phyloP scores from a whole-genome alignment of 2,797 vertebrate species.

The Lutjanus campechanus region DNA sequence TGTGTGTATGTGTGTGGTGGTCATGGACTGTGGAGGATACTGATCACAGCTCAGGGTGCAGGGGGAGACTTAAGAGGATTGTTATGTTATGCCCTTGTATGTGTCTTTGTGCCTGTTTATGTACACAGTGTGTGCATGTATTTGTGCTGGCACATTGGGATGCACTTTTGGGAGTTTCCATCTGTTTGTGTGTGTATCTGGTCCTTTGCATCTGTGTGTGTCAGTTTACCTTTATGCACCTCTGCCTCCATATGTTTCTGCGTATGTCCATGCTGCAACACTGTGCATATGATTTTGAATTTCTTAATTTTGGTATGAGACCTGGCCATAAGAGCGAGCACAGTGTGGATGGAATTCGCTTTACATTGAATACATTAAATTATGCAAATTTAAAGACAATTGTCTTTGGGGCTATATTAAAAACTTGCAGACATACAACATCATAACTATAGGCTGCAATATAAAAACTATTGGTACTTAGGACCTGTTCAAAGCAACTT shows the following conservation, averaged over 20 bases:
- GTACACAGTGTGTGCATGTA: slow-evolving; percentile 14
- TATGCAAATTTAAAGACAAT: neutral
- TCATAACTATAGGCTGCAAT: too few relatives aligned
- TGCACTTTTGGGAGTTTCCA: slow-evolving; percentile 14
- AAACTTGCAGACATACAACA: neutral
- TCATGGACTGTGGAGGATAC: slow-evolving; percentile 30
- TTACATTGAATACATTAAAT: neutral
- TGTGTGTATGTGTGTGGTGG: slow-evolving; percentile 35
- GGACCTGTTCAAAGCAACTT: too few relatives aligned
- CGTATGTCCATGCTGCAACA: slow-evolving; percentile 1
- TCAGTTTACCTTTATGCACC: slow-evolving; percentile 34
- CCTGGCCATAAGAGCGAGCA: neutral
- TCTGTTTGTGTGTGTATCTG: slow-evolving; percentile 12
- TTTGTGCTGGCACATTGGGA: slow-evolving; percentile 20
- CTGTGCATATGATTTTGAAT: neutral
- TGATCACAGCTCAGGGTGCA: slow-evolving; percentile 60
- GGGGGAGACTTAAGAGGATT: slow-evolving; percentile 61
- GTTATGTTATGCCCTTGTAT: slow-evolving; percentile 52
- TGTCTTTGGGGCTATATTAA: neutral
- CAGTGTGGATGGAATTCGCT: neutral
- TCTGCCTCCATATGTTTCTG: slow-evolving; percentile 49
- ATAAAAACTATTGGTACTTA: neutral
- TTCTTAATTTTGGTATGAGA: slow-evolving; percentile 5
- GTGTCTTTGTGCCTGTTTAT: slow-evolving; percentile 44
- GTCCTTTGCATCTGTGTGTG: slow-evolving; percentile 23